phyloP scores from a whole-genome alignment of 2,113 vertebrate genomes.

The Antechinus stuartii region DNA sequence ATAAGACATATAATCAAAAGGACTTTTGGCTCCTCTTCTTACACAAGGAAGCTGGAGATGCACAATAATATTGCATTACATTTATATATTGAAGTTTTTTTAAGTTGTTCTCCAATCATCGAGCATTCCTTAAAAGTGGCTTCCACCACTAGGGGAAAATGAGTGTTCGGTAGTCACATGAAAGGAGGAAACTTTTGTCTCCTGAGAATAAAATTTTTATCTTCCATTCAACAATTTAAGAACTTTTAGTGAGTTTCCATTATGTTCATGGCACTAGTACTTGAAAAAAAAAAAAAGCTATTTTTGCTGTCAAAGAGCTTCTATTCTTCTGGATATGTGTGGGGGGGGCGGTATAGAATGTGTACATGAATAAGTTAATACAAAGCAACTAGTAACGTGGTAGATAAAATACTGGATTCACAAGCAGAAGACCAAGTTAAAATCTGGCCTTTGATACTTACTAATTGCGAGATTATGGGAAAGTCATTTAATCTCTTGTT shows the following conservation, averaged over 20 bases:
- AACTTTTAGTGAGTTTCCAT: background rate
- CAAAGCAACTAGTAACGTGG: background rate
- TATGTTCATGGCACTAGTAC: background rate
- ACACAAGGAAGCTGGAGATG: background rate
- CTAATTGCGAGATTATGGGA: background rate
- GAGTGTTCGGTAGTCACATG: background rate
- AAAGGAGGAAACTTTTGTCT: background rate
- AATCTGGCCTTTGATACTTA: background rate
- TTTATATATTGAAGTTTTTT: background rate
- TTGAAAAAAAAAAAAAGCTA: background rate
- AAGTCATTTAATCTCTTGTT: background rate
- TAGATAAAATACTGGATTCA: background rate
- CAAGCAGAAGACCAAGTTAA: background rate
- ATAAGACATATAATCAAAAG: background rate
- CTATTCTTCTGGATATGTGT: background rate
- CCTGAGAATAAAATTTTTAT: too few relatives aligned
- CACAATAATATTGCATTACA: background rate
- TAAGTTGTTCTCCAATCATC: background rate
- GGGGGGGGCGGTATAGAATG: background rate
- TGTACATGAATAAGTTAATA: background rate
- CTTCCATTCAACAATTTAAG: background rate
- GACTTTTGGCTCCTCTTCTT: background rate
- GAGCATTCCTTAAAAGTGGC: background rate
- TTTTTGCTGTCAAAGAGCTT: background rate
- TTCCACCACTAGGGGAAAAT: background rate